Conservation (phyloP, 2,797 vertebrate species). For the Crenuchus spilurus region DNA sequence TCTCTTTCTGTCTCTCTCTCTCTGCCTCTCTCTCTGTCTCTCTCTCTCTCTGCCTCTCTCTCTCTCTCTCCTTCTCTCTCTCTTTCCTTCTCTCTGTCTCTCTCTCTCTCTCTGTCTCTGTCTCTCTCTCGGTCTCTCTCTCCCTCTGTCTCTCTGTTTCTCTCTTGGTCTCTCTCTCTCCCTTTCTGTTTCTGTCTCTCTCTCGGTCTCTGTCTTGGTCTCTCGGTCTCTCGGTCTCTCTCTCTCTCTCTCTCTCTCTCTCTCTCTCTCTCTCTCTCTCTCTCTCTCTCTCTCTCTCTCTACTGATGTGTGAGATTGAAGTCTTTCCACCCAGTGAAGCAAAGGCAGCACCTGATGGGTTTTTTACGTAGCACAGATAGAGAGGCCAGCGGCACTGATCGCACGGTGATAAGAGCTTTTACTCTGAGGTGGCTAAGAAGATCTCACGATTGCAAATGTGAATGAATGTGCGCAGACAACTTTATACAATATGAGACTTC, state of each 20-base stretch:
- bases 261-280: slow-evolving; percentile 7
- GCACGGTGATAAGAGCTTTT: slow-evolving; percentile 21
- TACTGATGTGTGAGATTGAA: slow-evolving; percentile 56
- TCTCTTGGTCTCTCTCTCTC: no score
- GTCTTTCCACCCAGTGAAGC: slow-evolving; percentile 51
- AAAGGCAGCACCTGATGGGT: slow-evolving; percentile 48
- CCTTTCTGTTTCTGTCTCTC: no score
- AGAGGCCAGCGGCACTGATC: slow-evolving; percentile 27
- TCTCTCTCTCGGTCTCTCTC: no score
- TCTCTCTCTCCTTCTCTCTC: no score
- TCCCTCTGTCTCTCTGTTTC: no score
- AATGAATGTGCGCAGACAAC: neutral
- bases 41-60: no score
- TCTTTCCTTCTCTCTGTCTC: no score
- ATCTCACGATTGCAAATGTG: neutral
- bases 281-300: slow-evolving; percentile 37
- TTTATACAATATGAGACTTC: neutral
- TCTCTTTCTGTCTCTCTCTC: no score
- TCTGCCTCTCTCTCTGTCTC: no score
- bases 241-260: slow-evolving; percentile 23
- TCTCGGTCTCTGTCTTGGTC: no score
- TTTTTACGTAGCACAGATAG: slow-evolving; percentile 40
- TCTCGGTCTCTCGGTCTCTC: neutral
- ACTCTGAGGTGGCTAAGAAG: slow-evolving; percentile 9
- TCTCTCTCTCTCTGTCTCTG: no score